Percentiles rank a stretch among this genome's conserved stretches.
Conservation (phyloP, 2,113 vertebrate species). For the Mungos mungo region DNA sequence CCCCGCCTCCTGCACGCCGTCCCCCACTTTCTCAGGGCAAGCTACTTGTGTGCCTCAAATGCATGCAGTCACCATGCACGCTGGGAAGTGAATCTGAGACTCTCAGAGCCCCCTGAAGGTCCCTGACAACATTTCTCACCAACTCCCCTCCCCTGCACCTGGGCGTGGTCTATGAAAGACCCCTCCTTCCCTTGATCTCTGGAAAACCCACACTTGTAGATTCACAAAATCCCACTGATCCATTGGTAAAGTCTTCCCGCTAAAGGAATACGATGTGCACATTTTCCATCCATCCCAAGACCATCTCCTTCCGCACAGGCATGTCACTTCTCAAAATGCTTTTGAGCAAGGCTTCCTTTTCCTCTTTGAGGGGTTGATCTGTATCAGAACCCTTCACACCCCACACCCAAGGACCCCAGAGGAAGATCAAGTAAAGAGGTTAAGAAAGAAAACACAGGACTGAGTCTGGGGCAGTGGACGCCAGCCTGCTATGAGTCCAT, state of each 20-base stretch:
- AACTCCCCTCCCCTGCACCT: no score
- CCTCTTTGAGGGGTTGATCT: not conserved
- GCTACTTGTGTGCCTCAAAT: not conserved
- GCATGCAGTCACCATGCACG: no score
- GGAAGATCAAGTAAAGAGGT: not conserved
- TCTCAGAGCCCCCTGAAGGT: not conserved
- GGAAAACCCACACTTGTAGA: not conserved
- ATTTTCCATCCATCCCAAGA: not conserved
- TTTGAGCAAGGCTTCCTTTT: not conserved
- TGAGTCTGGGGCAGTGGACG: not conserved
- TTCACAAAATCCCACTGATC: not conserved
- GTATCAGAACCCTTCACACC: not conserved
- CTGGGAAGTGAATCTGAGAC: not conserved
- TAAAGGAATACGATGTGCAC: not conserved
- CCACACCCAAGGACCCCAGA: not conserved
- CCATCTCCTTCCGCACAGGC: not conserved
- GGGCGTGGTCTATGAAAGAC: not conserved
- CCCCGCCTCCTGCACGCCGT: fast-evolving
- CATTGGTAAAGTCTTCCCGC: not conserved
- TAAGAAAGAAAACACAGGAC: not conserved
- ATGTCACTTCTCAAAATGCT: not conserved
- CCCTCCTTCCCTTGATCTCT: not conserved
- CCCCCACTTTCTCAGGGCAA: not conserved
- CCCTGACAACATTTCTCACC: not conserved
- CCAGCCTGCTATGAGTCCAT: fast-evolving